These are phyloP conservation scores for Whitmania pigra DNA, from an alignment of 1,140 invertebrate genomes.

Conservation along the genomic window DNA sequence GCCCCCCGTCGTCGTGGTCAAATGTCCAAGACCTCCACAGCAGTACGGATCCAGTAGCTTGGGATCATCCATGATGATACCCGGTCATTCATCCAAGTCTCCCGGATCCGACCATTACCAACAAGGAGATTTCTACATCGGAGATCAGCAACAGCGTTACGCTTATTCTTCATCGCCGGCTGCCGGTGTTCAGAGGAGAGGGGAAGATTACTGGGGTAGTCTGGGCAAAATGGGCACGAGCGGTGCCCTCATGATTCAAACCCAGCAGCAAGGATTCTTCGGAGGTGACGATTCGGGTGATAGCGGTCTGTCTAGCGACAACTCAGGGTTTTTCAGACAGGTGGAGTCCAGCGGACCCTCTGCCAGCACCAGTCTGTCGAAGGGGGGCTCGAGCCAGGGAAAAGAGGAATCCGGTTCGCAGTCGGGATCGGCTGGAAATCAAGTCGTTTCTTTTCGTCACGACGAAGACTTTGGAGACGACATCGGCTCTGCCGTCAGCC, in stretches of 20 bases:
- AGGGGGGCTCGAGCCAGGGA: background rate
- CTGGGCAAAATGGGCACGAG: slow-evolving; percentile 5
- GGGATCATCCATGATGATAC: background rate
- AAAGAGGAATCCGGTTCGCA: background rate
- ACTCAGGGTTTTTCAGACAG: slow-evolving; percentile 16
- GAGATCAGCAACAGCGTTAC: slow-evolving; percentile 5
- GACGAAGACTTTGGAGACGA: slow-evolving; percentile 7
- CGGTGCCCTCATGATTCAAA: slow-evolving; percentile 7
- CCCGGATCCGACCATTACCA: slow-evolving; percentile 7
- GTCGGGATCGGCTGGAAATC: background rate
- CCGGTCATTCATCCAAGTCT: background rate
- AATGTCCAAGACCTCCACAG: slow-evolving; percentile 41
- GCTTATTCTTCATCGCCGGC: background rate
- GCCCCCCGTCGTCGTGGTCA: slow-evolving; percentile 82
- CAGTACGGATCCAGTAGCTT: background rate
- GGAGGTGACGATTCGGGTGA: slow-evolving; percentile 20
- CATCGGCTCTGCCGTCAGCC: background rate
- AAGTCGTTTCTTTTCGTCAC: background rate
- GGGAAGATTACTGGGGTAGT: slow-evolving; percentile 7
- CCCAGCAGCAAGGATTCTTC: slow-evolving; percentile 8
- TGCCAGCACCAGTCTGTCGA: slow-evolving; percentile 1
- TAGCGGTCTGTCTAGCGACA: slow-evolving; percentile 18
- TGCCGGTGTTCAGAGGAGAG: background rate
- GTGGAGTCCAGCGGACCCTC: slow-evolving; percentile 9
- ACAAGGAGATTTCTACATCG: slow-evolving; percentile 8